Conservation (phyloP, 2,113 vertebrate genomes). For the Camelus bactrianus region DNA sequence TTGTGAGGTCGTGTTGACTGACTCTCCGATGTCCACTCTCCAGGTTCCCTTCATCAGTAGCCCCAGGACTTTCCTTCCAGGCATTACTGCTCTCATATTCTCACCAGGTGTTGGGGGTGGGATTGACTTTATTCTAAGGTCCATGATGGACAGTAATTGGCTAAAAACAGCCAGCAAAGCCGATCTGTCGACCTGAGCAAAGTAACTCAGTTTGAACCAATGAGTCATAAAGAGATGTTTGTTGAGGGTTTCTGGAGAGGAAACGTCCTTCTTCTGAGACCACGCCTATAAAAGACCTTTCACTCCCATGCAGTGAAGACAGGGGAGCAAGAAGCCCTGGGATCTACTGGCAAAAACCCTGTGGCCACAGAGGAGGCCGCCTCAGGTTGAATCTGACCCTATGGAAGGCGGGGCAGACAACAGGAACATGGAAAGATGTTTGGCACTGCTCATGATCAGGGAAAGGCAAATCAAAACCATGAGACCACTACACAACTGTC, state of each 20-base stretch:
- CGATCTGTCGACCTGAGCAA: not conserved
- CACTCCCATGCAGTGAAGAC: not conserved
- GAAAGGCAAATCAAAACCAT: too few relatives aligned
- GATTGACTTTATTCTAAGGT: not conserved
- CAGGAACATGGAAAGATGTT: too few relatives aligned
- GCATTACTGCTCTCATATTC: not conserved
- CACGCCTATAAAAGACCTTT: not conserved
- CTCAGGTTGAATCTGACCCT: not conserved
- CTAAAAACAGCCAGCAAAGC: not conserved
- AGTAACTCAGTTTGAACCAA: not conserved
- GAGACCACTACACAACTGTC: too few relatives aligned
- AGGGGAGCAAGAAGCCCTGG: not conserved
- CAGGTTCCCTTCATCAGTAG: not conserved
- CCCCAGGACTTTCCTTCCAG: not conserved
- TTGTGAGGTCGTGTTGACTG: fast-evolving
- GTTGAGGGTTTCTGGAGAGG: not conserved
- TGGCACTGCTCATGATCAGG: too few relatives aligned
- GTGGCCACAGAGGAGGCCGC: not conserved
- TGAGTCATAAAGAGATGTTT: not conserved
- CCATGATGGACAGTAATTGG: not conserved
- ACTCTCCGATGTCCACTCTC: not conserved
- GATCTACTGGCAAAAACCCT: not conserved
- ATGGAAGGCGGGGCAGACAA: not conserved
- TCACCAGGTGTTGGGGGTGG: not conserved
- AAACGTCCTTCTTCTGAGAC: not conserved